Base-by-base conservation (phyloP, 2,888 invertebrate species). In the Sclerodermus sp. region DNA sequence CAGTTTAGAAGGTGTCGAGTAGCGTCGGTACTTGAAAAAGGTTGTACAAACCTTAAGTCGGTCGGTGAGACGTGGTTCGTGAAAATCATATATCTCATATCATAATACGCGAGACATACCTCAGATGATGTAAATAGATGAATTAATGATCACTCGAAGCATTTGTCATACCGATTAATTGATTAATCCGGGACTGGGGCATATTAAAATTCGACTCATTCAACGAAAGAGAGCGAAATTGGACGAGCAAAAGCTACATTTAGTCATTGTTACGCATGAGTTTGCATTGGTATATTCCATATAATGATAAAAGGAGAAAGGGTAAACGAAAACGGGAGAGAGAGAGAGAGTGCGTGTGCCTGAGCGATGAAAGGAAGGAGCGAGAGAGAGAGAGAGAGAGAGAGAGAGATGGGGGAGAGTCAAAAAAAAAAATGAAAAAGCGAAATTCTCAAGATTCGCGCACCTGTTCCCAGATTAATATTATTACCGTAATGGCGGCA, bases 51-150 rank as follows among this genome's bases (percentile, higher is more conserved):
- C 58, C 15, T 14, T 16, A 55, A 49, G 51, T 60, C 42, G 47
- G 43, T 50, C 29, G 53, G 58, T 56, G 8, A 58, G 58, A 58
- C 34, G 34, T 34, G 34, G 34, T 34, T 34, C 34, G 34, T 34
- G n/a, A 40, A 50, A 34, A 34, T 34, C 34, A 34, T 49, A 29
- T 62, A 61, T 62, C 62, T 62, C 67, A 69, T 70, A 67, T 70
- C 68, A 66, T 65, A 67, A 60, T 59, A 63, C 55, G 64, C 62
- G 55, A 68, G 55, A 64, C 65, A 66, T 71, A 70, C 67, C 67
- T 70, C 69, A 60, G 34, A 34, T 8, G 12, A 4, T 23, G 34
- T n/a, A 13, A 34, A 34, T 34, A 13, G 4, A 34, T 34, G 13
- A n/a, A 34, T 34, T 34, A 34, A 30, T 4, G 13, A 34, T 34